Evolutionary conservation across 2,888 invertebrate species (phyloP).

Genomic region (Andrena minutula): DNA sequence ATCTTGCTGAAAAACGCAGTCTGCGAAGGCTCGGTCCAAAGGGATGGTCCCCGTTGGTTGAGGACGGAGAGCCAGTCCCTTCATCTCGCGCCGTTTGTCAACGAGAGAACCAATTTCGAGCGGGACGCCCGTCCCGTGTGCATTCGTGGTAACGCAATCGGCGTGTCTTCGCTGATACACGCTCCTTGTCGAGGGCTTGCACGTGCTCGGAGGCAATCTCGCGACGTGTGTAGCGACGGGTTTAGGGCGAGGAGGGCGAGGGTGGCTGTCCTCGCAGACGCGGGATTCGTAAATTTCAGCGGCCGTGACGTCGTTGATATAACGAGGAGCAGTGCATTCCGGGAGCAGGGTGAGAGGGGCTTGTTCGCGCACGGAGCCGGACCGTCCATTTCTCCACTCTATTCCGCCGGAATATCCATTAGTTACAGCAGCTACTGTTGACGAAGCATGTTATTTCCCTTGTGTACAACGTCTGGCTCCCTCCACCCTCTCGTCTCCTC

Average conservation of each 20-base stretch:
- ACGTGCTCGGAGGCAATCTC: conserved; percentile 60
- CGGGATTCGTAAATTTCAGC: conserved; percentile 66
- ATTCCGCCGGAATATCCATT: conserved; percentile 84
- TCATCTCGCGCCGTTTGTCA: conserved; percentile 41
- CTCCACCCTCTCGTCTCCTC: conserved; percentile 57
- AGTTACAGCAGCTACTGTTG: conserved; percentile 84
- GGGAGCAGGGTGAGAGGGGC: conserved; percentile 39
- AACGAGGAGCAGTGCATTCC: conserved; percentile 65
- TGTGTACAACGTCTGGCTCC: conserved; percentile 81
- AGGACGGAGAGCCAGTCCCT: background rate
- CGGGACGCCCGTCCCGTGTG: conserved; percentile 34
- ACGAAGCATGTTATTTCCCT: conserved; percentile 85
- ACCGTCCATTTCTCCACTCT: conserved; percentile 79
- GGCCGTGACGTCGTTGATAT: conserved; percentile 65
- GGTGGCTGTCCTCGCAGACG: conserved; percentile 31
- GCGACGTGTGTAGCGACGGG: conserved; percentile 43
- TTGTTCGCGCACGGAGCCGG: conserved; percentile 71
- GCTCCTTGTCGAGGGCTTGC: conserved; percentile 35
- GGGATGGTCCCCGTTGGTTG: background rate
- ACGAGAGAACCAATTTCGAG: conserved; percentile 49
- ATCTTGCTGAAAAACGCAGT: background rate
- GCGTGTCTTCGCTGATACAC: conserved; percentile 43
- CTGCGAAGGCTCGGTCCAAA: background rate
- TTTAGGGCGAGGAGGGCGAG: background rate
- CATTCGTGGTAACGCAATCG: conserved; percentile 56